phyloP scores from a whole-genome alignment of 2,888 invertebrate species.

The Euplexia lucipara region DNA sequence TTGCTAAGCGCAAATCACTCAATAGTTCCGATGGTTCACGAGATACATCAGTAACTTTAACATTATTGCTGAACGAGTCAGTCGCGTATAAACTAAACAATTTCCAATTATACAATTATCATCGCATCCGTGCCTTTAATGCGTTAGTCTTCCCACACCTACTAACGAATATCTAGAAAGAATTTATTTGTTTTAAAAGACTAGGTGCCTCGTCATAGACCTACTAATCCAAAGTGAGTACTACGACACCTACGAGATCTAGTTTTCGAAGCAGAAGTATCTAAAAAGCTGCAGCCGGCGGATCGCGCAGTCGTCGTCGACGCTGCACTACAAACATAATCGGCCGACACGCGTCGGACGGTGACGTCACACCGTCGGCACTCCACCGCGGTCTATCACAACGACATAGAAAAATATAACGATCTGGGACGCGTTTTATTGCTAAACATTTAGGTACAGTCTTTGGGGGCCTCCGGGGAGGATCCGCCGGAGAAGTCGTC shows the following conservation, averaged over 20 bases:
- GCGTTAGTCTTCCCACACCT: conserved; percentile 69
- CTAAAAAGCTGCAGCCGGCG: conserved; percentile 86
- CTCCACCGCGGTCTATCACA: conserved; percentile 75
- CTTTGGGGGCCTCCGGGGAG: conserved; percentile 86
- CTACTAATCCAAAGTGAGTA: conserved; percentile 75
- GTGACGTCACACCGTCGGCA: conserved; percentile 57
- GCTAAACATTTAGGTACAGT: conserved; percentile 83
- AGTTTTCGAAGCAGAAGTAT: conserved; percentile 74
- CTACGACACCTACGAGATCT: conserved; percentile 80
- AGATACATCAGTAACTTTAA: conserved; percentile 50
- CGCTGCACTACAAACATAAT: conserved; percentile 59
- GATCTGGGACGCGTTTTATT: conserved; percentile 81
- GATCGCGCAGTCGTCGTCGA: conserved; percentile 76
- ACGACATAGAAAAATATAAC: conserved; percentile 84
- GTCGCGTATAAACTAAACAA: conserved; percentile 64
- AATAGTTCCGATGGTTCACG: conserved; percentile 43
- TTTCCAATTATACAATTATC: conserved; percentile 62
- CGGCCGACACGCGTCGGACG: conserved; percentile 55
- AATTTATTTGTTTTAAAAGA: conserved; percentile 71
- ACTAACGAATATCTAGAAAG: conserved; percentile 76
- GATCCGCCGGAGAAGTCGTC: conserved; percentile 91
- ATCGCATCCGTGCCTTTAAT: conserved; percentile 68
- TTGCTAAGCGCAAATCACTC: conserved; percentile 73
- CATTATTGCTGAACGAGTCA: conserved; percentile 64
- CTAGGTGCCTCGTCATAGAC: conserved; percentile 77